Percentiles rank a stretch among this genome's conserved stretches.
Conservation (phyloP, 1,140 invertebrate genomes). For the Eriosoma lanigerum region DNA sequence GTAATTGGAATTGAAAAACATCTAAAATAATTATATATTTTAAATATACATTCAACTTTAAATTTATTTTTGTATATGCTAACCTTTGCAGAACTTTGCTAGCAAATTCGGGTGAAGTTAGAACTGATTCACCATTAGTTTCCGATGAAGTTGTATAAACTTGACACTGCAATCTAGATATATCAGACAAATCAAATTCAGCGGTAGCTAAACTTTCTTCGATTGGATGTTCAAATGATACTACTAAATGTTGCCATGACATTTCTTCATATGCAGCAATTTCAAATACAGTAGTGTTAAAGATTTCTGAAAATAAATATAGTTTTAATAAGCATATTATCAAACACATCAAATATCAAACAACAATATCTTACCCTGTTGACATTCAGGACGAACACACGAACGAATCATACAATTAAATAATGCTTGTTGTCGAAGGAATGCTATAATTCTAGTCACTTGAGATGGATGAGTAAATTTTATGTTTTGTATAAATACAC, state of each 20-base stretch:
- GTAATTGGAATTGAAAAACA: conserved; percentile 90
- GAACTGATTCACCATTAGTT: conserved; percentile 60
- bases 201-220: conserved; percentile 90
- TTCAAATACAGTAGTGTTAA: conserved; percentile 85
- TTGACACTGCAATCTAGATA: conserved; percentile 70
- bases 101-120: conserved; percentile 73
- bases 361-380: conserved; percentile 64
- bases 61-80: neutral
- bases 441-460: conserved; percentile 83
- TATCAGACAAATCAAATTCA: conserved; percentile 83
- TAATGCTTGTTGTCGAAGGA: conserved; percentile 84
- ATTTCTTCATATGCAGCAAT: conserved; percentile 70
- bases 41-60: neutral
- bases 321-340: neutral
- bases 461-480: conserved; percentile 92
- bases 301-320: conserved; percentile 63
- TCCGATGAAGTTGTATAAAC: conserved; percentile 66
- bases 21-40: conserved; percentile 58
- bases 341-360: neutral
- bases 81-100: conserved; percentile 82
- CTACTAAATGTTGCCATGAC: conserved; percentile 83
- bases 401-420: conserved; percentile 87
- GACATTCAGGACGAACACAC: conserved; percentile 78
- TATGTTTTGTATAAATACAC: conserved; percentile 77
- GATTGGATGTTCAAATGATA: conserved; percentile 89